These are phyloP conservation scores for Paracentrotus lividus DNA, from an alignment of 53 echinoderm and acorn worm genomes.

Conservation along the genomic window DNA sequence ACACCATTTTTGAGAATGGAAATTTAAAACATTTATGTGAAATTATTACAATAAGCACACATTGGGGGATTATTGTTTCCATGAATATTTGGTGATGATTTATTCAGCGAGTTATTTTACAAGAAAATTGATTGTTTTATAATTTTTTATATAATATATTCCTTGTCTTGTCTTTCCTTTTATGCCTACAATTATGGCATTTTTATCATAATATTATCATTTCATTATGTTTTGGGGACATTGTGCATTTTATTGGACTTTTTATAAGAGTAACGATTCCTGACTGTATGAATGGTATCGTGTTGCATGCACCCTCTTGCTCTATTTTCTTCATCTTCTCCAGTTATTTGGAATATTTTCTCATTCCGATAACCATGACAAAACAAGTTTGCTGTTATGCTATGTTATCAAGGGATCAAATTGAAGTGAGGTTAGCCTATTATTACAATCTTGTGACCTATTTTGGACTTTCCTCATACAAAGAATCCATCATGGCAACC, in stretches of 20 bases:
- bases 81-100: not conserved
- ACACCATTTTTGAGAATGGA: too few relatives aligned
- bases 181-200: too few relatives aligned
- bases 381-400: conserved; percentile 5
- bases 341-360: not conserved
- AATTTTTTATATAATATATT: not conserved
- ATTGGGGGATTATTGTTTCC: not conserved
- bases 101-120: not conserved
- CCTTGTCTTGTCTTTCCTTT: too few relatives aligned
- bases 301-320: not conserved
- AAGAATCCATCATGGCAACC: not conserved
- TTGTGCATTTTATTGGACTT: not conserved
- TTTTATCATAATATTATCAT: not conserved
- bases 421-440: not conserved
- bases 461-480: not conserved
- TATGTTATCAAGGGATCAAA: conserved; percentile 18
- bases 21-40: not conserved
- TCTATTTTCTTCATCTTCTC: not conserved
- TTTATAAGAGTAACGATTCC: not conserved
- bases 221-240: not conserved
- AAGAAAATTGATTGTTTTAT: not conserved
- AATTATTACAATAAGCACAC: not conserved
- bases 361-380: not conserved
- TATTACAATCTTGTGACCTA: not conserved
- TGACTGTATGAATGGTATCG: not conserved